A percentile compares a stretch with the other conserved stretches of the same genome.
These are phyloP conservation scores for Drosophila mayri DNA, from an alignment of 1,140 invertebrate genomes.

Conservation along the genomic window DNA sequence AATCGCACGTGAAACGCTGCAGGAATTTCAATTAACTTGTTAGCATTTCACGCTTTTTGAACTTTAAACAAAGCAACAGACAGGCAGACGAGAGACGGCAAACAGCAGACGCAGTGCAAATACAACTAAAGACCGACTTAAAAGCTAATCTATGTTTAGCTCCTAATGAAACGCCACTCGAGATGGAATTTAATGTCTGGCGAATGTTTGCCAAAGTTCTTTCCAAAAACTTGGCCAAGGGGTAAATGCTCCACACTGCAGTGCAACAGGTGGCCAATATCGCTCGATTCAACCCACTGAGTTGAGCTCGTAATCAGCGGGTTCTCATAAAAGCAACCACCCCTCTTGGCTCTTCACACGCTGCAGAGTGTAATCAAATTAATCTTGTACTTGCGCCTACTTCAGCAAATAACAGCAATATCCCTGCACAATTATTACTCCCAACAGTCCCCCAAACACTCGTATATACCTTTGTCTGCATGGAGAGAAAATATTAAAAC, in stretches of 20 bases:
- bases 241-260: neutral
- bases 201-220: constrained; percentile 33
- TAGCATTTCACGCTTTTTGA: constrained; percentile 50
- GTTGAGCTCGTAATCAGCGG: constrained; percentile 32
- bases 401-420: constrained; percentile 57
- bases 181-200: constrained; percentile 33
- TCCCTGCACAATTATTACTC: constrained; percentile 58
- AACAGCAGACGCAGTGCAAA: constrained; percentile 5
- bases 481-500: neutral
- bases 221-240: constrained; percentile 11
- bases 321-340: constrained; percentile 51
- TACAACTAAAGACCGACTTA: constrained; percentile 34
- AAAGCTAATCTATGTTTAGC: constrained; percentile 57
- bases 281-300: neutral
- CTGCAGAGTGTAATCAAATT: constrained; percentile 67
- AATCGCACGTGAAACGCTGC: constrained; percentile 58
- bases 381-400: constrained; percentile 59
- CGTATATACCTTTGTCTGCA: neutral
- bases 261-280: constrained; percentile 41
- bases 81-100: constrained; percentile 11
- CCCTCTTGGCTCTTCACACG: neutral
- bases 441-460: constrained; percentile 17
- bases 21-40: constrained; percentile 70
- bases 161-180: constrained; percentile 38
- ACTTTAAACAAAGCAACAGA: constrained; percentile 47